These are phyloP conservation scores for Anhinga rufa DNA, from an alignment of 2,113 vertebrate species.

Conservation along the genomic window DNA sequence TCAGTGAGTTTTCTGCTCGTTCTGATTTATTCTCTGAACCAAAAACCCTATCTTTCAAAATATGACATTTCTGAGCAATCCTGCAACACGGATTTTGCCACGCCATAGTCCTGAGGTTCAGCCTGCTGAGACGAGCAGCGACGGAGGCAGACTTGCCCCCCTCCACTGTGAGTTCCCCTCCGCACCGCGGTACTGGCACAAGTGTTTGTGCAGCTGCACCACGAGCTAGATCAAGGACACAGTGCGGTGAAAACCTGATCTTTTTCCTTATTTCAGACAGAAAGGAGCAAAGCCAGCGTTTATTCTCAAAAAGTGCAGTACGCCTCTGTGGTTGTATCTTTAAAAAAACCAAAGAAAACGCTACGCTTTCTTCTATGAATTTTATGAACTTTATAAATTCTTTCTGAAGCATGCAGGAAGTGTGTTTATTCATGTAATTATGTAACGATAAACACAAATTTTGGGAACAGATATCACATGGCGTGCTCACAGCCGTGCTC, in stretches of 20 bases:
- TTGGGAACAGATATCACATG: not conserved
- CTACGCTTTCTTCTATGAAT: not conserved
- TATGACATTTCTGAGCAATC: not conserved
- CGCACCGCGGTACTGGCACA: not conserved
- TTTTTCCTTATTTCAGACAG: not conserved
- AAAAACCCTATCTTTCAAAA: not conserved
- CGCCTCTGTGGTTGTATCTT: not conserved
- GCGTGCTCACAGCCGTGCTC: fast-evolving
- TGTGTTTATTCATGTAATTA: not conserved
- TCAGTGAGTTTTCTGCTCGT: not conserved
- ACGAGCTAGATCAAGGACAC: fast-evolving
- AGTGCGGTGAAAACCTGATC: not conserved
- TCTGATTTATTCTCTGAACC: not conserved
- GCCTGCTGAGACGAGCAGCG: fast-evolving
- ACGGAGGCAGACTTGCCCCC: not conserved
- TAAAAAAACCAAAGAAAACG: not conserved
- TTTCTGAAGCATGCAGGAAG: not conserved
- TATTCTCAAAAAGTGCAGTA: not conserved
- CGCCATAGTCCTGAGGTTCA: not conserved
- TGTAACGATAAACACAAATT: not conserved
- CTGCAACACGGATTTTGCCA: not conserved
- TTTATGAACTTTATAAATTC: not conserved
- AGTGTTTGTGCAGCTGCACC: not conserved
- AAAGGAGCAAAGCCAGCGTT: not conserved
- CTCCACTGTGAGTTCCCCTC: not conserved